Base-by-base conservation (phyloP, 2,797 vertebrate species). In the Hoplostethus mediterraneus region DNA sequence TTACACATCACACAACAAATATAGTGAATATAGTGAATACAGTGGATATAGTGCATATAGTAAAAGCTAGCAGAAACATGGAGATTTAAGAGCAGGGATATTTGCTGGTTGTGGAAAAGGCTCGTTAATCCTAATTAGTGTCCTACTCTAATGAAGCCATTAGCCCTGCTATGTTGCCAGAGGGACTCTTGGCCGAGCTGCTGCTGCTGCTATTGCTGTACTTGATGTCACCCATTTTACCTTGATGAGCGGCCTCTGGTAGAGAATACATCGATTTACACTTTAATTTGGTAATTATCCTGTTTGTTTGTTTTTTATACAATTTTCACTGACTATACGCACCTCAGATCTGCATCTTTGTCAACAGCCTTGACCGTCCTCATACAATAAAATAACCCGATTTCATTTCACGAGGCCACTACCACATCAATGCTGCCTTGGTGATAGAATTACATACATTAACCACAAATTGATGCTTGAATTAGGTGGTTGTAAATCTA, bases 101-200 rank as follows among this genome's bases (percentile, higher is more conserved):
- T 71, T 38, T 21, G 58, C 60, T 64, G 61, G 77, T 87, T 78
- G 69, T 57, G 38, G 71, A 6, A 16, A 66, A 63, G 72, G 48
- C 84, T 90, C 76, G 44, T 92, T 92, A 81, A 91, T 91, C 79
- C 81, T 91, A 89, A 93, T 93, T 89, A 92, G 81, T 64, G 79
- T 79, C 66, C 66, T 63, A 75, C 75, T 75, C 79, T 90, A 89
- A 90, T 81, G 79, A 86, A 83, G 79, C 82, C 77, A 83, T 93
- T 87, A 81, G 77, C 67, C 65, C 67, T 28, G 62, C 71, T 81
- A 67, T 76, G 33, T 31, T 71, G 67, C 85, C 74, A 76, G 54
- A 74, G 71, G 79, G 58, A 9, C 0, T 21, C 53, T 38, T 61
- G 55, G 77, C 61, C 61, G 6, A 0, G 54, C 70, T 56, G 28